Conservation (phyloP, 1,140 invertebrate genomes). For the Trachymyrmex cornetzi region DNA sequence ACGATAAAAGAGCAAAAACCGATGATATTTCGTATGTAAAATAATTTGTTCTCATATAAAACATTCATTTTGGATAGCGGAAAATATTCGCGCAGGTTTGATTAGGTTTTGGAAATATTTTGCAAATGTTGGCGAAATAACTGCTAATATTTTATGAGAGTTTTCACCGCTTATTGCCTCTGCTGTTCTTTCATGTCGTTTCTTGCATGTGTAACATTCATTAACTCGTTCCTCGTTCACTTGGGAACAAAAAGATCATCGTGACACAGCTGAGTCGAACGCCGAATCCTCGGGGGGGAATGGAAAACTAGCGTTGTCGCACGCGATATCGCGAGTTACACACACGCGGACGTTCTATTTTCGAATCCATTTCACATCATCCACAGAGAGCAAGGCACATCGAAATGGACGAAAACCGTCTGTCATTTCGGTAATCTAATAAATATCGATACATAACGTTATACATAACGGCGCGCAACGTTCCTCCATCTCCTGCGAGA, state of each 20-base stretch:
- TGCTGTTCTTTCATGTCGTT: neutral
- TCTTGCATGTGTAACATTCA: slow-evolving; percentile 43
- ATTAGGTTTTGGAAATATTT: neutral
- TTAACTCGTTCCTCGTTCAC: slow-evolving; percentile 22
- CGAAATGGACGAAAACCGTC: slow-evolving; percentile 54
- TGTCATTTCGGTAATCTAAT: slow-evolving; percentile 51
- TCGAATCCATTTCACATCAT: neutral
- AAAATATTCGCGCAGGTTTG: neutral
- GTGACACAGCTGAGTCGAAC: slow-evolving; percentile 25
- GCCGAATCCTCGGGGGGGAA: neutral
- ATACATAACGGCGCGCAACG: neutral
- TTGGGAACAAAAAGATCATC: slow-evolving; percentile 9
- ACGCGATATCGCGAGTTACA: neutral
- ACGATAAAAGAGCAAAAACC: neutral
- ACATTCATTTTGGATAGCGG: neutral
- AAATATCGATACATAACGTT: slow-evolving; percentile 51
- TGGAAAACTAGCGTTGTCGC: neutral
- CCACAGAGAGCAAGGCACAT: neutral
- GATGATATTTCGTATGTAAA: neutral
- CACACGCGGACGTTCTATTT: neutral
- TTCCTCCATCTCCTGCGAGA: neutral
- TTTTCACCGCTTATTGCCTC: neutral
- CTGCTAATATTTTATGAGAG: neutral
- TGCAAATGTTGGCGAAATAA: neutral
- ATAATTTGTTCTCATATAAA: neutral